These are phyloP conservation scores for Lymantria dispar DNA, from an alignment of 2,888 invertebrate genomes.

Conservation along the genomic window DNA sequence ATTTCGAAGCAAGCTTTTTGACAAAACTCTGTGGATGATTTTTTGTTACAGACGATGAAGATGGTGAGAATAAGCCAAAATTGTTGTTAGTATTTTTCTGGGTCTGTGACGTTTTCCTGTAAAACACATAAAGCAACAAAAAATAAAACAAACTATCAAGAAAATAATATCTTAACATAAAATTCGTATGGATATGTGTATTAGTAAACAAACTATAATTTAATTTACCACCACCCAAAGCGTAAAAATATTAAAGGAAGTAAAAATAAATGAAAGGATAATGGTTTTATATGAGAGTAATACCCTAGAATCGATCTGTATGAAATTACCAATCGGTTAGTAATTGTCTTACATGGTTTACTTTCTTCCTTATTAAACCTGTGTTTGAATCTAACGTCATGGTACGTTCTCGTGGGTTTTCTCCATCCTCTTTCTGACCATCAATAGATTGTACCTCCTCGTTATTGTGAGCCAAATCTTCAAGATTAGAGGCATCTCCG, in stretches of 20 bases:
- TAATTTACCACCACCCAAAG: slow-evolving; percentile 42
- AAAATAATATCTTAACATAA: slow-evolving; percentile 21
- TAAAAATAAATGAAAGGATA: slow-evolving; percentile 13
- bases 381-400: slow-evolving; percentile 17
- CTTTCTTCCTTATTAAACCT: slow-evolving; percentile 46
- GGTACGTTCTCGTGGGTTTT: slow-evolving; percentile 6
- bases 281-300: slow-evolving; percentile 5
- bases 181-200: slow-evolving; percentile 15
- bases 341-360: slow-evolving; percentile 48
- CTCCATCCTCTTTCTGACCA: background rate
- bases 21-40: slow-evolving; percentile 74
- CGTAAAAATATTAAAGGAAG: slow-evolving; percentile 10
- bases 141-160: slow-evolving; percentile 50
- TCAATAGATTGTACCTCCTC: background rate
- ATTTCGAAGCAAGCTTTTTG: slow-evolving; percentile 79
- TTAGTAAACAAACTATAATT: slow-evolving; percentile 33
- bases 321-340: slow-evolving; percentile 43
- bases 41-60: slow-evolving; percentile 73
- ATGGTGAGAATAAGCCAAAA: slow-evolving; percentile 69
- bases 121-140: slow-evolving; percentile 77
- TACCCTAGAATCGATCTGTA: background rate
- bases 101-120: slow-evolving; percentile 77
- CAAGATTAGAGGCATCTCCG: background rate
- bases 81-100: slow-evolving; percentile 73
- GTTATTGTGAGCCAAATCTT: background rate